A percentile compares a stretch with the other conserved stretches of the same genome.
Conservation (phyloP, 2,888 invertebrate species). For the Cordilura impudica region DNA sequence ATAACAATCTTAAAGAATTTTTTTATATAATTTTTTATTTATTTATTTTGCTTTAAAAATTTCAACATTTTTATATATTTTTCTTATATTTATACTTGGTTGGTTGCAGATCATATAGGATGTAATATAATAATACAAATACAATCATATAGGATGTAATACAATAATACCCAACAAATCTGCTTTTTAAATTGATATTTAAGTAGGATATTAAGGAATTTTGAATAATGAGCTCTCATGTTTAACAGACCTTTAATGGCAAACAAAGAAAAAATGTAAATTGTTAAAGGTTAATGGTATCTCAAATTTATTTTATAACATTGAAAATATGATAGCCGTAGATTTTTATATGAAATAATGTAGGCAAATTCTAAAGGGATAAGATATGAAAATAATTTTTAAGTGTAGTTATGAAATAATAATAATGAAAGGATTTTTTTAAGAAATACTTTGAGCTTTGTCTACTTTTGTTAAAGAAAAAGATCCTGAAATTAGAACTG, state of each 20-base stretch:
- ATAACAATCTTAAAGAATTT: slow-evolving; percentile 32
- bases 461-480: no score
- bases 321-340: no score
- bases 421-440: no score
- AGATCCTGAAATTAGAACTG: no score
- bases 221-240: slow-evolving; percentile 16
- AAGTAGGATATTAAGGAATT: slow-evolving; percentile 21
- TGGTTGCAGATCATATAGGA: neutral
- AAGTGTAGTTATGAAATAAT: no score
- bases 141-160: slow-evolving; percentile 7
- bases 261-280: no score
- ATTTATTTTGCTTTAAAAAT: neutral
- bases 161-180: slow-evolving; percentile 1
- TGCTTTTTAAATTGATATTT: slow-evolving; percentile 28
- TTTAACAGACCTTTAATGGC: neutral
- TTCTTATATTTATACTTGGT: no score
- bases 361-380: neutral
- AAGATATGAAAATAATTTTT: neutral
- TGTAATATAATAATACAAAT: slow-evolving; percentile 11
- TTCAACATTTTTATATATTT: no score
- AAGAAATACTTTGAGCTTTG: no score
- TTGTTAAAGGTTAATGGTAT: no score
- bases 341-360: no score
- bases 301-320: no score
- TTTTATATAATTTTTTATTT: neutral